These are phyloP conservation scores for Pogonocherus hispidulus DNA, from an alignment of 2,888 invertebrate genomes.

Conservation along the genomic window DNA sequence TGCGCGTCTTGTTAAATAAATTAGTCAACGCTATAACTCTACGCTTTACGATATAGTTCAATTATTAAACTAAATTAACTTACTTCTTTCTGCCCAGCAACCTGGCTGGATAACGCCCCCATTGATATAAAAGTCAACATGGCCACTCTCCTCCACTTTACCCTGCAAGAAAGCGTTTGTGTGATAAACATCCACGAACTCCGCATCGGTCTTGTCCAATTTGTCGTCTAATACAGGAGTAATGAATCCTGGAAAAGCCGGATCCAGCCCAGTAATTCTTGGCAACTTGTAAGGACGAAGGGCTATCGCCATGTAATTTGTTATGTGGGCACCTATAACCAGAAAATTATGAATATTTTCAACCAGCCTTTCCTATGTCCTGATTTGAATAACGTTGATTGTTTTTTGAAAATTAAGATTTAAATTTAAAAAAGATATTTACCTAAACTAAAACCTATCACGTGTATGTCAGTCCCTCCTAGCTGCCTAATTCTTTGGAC, in stretches of 20 bases:
- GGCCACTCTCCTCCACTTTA: constrained; percentile 76
- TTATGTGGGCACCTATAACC: constrained; percentile 73
- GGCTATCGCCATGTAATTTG: constrained; percentile 72
- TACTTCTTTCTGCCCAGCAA: constrained; percentile 71
- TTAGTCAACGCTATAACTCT: no score
- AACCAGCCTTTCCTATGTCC: background rate
- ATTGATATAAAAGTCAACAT: constrained; percentile 81
- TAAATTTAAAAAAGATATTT: constrained; percentile 17
- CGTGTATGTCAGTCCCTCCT: constrained; percentile 72
- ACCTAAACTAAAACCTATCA: constrained; percentile 77
- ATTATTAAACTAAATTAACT: constrained; percentile 36
- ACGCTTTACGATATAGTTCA: no score
- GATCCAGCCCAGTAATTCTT: constrained; percentile 78
- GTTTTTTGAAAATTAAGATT: no score
- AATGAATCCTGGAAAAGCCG: constrained; percentile 79
- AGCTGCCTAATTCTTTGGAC: constrained; percentile 70
- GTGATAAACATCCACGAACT: constrained; percentile 80
- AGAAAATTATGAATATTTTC: background rate
- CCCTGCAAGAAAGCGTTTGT: constrained; percentile 81
- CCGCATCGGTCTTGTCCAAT: constrained; percentile 75
- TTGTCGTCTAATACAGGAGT: constrained; percentile 71
- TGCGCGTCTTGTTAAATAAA: no score
- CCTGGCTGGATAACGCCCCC: constrained; percentile 80
- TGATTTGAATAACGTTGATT: no score
- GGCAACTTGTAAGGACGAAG: constrained; percentile 71